Base-by-base conservation (phyloP, 2,797 vertebrate genomes). In the Streptopelia turtur region DNA sequence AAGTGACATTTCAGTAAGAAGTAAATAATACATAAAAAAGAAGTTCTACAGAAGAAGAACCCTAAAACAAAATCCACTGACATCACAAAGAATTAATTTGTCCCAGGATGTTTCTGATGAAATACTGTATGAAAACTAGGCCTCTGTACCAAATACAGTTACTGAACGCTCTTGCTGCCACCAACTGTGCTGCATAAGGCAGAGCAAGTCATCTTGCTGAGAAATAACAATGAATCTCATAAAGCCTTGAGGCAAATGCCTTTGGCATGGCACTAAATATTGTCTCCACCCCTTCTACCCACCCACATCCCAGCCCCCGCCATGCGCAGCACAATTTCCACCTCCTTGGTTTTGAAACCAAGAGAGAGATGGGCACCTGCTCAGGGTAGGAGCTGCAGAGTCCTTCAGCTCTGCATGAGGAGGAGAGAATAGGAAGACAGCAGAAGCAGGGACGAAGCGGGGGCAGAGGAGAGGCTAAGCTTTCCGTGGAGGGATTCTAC, bases 241-340 rank as follows among this genome's bases (percentile, higher is more conserved):
- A 6, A 57, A 87, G n/a, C 6, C 47, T 60, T 0, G 1, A 57
- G 35, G 49, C 50, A 37, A 75, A 14, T 47, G 60, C 24, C 25
- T 82, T 56, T 70, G 30, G 20, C 25, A 33, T 21, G 59, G 66
- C 70, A 82, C 24, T 8, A 66, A 91, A 18, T 30, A 16, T 2
- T 77, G 56, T 70, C 95, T 2, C 91, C 90, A 74, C 95, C 91
- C 83, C 83, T 76, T 68, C 74, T 39, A 72, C 66, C 94, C 91
- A 7, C 91, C 93, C 93, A 88, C 87, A 49, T 88, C 71, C 61
- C 59, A 75, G 49, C 53, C 65, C 41, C 66, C 55, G 37, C 84
- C 84, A 70, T 13, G 33, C 43, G 30, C 59, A 57, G 59, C 15
- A 1, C 31, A 70, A 79, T 79, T 95, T 53, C 80, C 83, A 79